Base-by-base conservation (phyloP, 2,888 invertebrate species). In the Cephus rjabovi region DNA sequence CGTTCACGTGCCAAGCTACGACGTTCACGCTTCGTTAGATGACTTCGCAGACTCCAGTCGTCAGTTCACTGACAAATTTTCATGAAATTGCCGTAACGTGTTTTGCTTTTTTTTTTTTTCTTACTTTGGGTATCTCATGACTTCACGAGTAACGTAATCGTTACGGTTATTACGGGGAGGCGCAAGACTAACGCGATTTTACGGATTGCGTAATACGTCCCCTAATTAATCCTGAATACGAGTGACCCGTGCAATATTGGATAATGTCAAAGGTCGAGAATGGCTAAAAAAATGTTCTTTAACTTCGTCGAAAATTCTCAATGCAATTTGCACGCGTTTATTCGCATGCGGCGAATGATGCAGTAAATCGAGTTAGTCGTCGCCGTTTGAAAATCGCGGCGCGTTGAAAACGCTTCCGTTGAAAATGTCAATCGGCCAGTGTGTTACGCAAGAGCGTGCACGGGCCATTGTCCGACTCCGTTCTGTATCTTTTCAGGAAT, bases 371-470 rank as follows among this genome's bases (percentile, higher is more conserved):
- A 9, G 56, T 56, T 56, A 56, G 56, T 23, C 56, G 56, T 56
- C 56, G 56, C 56, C 56, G 56, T 56, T 56, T 56, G 56, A 56
- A 56, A 23, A 56, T 56, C 56, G 56, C 40, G 6, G 40, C 23
- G 40, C 56, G 15, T 56, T 56, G 56, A 23, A 56, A 56, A 56
- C 23, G 23, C 56, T 56, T 56, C 34, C 70, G 30, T 76, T 69
- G 56, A 34, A 34, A 76, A 76, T 76, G 76, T 76, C 76, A 76
- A 69, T 76, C 12, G 69, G 30, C 35, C 76, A 23, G 34, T 6
- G 70, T 23, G 56, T 56, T 56, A 23, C 23, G 56, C 56, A 56
- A 56, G 56, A 56, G 23, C 56, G 56, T 56, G 23, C 56, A 56
- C 23, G 56, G 56, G 56, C 56, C 56, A 56, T 56, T 56, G 56